Evolutionary conservation across 1,140 invertebrate species (phyloP), one percentile per base, ranked within the genome.

Genomic region (Dysdera silvatica): DNA sequence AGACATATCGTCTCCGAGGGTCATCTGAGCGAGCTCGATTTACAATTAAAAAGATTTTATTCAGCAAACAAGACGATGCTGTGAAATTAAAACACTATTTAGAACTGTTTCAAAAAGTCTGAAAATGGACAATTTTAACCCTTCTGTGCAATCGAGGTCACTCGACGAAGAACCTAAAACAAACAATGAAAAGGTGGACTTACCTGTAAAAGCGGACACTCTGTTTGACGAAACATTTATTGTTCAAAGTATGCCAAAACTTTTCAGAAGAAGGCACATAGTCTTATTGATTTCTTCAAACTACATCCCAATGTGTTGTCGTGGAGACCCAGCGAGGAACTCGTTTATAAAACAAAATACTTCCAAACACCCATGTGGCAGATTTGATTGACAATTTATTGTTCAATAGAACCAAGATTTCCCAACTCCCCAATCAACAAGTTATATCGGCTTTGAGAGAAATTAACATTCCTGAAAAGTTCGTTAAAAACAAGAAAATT

Each of bases 71-170:
- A 2, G 4, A 7, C 3, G 45, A 49, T 2, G 37, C 26, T 35
- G 45, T 48, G 18, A 59, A 49, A 48, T n/a, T 31, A 12, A 33
- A 32, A 2, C 12, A 28, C 41, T 60, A 52, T 33, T 31, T 43
- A 7, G 24, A 60, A 43, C n/a, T 52, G 16, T 20, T 52, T 3
- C 33, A 60, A 60, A 59, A 49, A 8, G 49, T 24, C 32, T 51
- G 6, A 52, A 32, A 18, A 37, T 41, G 28, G 28, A 29, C 0
- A 41, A 35, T 20, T 37, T 8, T 3, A 35, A 1, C 1, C 16
- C 8, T 2, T 23, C 5, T 10, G 6, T 18, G 24, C 12, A 23
- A 23, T 23, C 33, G 28, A 35, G 18, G 2, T 2, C 23, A 28
- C 14, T 24, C 7, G 2, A 54, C 18, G 14, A 33, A 24, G 32